Conservation (phyloP, 2,888 invertebrate species). For the Leucophenga montana region DNA sequence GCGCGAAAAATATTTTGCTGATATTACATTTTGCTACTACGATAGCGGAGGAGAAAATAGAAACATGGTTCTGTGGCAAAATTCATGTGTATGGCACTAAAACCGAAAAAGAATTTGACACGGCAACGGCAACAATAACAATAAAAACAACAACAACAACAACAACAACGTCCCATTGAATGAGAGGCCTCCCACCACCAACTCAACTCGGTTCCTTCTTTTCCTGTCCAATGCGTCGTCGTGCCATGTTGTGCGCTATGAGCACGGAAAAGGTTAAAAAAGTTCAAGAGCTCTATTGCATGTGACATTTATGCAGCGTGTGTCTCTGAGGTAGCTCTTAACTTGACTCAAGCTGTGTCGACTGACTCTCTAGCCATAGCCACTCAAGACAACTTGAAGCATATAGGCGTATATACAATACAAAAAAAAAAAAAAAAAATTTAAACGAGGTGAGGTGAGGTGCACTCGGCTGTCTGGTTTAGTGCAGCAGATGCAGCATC, state of each 20-base stretch:
- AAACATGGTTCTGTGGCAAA: background rate
- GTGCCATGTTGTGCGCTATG: background rate
- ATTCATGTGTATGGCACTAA: background rate
- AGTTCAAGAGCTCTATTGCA: slow-evolving; percentile 54
- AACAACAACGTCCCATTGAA: too few relatives aligned
- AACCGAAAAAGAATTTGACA: slow-evolving; percentile 16
- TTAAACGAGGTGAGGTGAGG: too few relatives aligned
- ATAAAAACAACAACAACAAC: too few relatives aligned
- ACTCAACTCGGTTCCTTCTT: too few relatives aligned
- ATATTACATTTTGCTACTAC: background rate
- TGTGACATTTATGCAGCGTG: slow-evolving; percentile 13
- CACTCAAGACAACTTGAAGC: slow-evolving; percentile 16
- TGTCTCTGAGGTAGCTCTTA: slow-evolving; percentile 13
- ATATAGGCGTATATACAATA: background rate
- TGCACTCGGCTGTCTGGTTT: too few relatives aligned
- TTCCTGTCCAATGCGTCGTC: too few relatives aligned
- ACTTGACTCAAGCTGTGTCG: too few relatives aligned
- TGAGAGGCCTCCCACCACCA: too few relatives aligned
- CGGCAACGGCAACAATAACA: background rate
- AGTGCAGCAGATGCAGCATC: too few relatives aligned
- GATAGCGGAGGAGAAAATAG: background rate
- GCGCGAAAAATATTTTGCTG: background rate
- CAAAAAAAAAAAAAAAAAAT: background rate
- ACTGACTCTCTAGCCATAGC: background rate
- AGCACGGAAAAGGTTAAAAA: slow-evolving; percentile 59